These are phyloP conservation scores for Alces alces DNA, from an alignment of 2,113 vertebrate genomes.

Conservation along the genomic window DNA sequence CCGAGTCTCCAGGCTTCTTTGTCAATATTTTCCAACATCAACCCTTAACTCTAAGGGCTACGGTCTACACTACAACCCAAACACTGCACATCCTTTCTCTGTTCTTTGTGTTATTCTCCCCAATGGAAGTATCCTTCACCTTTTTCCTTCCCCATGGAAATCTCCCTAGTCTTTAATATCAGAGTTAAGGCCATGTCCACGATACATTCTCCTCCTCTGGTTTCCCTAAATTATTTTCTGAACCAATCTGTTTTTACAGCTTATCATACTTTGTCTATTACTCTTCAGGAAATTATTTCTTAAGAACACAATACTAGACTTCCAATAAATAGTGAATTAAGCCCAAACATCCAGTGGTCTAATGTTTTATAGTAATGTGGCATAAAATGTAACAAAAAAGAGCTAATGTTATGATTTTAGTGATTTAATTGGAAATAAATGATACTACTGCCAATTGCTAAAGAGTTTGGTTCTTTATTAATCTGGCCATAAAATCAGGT, in stretches of 20 bases:
- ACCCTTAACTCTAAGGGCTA: slow-evolving; percentile 25
- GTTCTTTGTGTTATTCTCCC: neutral
- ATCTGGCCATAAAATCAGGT: slow-evolving; percentile 8
- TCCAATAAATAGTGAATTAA: neutral
- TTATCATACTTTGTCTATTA: neutral
- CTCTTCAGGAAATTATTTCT: neutral
- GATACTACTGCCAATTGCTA: neutral
- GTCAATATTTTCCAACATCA: slow-evolving; percentile 32
- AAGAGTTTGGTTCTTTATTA: neutral
- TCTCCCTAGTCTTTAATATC: neutral
- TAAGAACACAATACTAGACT: neutral
- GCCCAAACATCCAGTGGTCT: neutral
- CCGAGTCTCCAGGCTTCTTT: slow-evolving; percentile 18
- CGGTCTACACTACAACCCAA: neutral
- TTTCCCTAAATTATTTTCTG: neutral
- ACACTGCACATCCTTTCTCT: neutral
- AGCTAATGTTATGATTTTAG: neutral
- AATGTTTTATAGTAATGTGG: neutral
- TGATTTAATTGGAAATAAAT: slow-evolving; percentile 17
- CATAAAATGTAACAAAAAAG: neutral
- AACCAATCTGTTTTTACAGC: neutral
- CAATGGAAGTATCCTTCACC: neutral
- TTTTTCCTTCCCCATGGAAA: neutral
- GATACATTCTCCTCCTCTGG: neutral
- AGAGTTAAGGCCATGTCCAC: neutral